phyloP scores from a whole-genome alignment of 2,113 vertebrate genomes.

The Bubo scandiacus region DNA sequence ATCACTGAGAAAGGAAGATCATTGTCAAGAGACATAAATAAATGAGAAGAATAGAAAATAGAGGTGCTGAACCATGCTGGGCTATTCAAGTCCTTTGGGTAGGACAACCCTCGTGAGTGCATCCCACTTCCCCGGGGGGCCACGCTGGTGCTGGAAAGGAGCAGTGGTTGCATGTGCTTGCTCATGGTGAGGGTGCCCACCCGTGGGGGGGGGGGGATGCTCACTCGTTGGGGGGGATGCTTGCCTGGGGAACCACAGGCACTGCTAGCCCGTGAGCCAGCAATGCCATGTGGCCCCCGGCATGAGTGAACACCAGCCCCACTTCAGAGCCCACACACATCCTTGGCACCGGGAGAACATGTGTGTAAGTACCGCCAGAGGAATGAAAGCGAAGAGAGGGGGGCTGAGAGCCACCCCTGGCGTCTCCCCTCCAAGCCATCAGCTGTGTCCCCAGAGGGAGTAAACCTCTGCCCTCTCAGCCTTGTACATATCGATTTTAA shows the following conservation, averaged over 20 bases:
- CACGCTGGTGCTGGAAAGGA: neutral
- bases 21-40: neutral
- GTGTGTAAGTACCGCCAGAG: neutral
- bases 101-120: fast-evolving
- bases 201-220: neutral
- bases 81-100: neutral
- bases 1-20: fast-evolving
- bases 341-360: neutral
- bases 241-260: fast-evolving
- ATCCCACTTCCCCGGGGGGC: neutral
- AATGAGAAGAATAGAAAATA: neutral
- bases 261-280: neutral
- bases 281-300: neutral
- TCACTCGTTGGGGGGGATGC: neutral
- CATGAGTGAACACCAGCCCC: constrained; percentile 10
- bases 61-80: neutral
- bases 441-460: neutral
- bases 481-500: neutral
- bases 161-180: neutral
- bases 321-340: constrained; percentile 12
- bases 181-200: neutral
- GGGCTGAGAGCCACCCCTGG: fast-evolving
- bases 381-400: neutral
- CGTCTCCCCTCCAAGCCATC: neutral
- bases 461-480: neutral